Evolutionary conservation across 2,888 invertebrate species (phyloP), one percentile per base, ranked within the genome.

Genomic region (Lycocerus yunnanus): DNA sequence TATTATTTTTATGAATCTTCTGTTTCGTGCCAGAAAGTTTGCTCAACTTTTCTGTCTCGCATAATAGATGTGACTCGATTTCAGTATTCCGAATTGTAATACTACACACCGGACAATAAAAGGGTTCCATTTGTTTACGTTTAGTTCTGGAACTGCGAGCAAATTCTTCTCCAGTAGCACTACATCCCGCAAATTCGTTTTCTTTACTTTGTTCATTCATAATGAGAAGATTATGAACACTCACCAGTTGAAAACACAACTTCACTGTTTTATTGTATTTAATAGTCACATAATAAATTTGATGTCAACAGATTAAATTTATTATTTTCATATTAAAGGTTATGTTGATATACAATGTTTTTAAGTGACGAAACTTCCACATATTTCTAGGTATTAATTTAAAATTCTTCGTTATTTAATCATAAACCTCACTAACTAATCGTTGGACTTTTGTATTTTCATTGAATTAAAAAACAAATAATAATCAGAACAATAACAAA

Each of bases 71-170:
- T 20, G 92, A 89, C 80, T 95, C 95, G n/a, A 97, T 88, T 86
- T 97, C 97, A 1, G 93, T 92, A 1, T 92, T 91, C 66, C 96
- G 89, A 61, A 97, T 90, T 2, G 96, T 95, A 76, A 94, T 92
- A 77, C 96, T 94, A 86, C 97, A 97, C 1, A 95, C 94, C 0
- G 97, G 97, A 86, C 97, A 97, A 85, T 91, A 94, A n/a, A 91
- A 90, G 13, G 93, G 90, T 82, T 94, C 93, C 8, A 89, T 85
- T 73, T 91, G 90, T 85, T 90, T 90, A 81, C 90, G 90, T 74
- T 92, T 89, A 82, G 88, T 90, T 79, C 92, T 87, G 75, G 86
- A 87, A 43, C 86, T 86, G 71, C 86, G 83, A 68, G 85, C 84
- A 72, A 83, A 83, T 78, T 86, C 87, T 80, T 86, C 86, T 59